Evolutionary conservation across 2,797 vertebrate species (phyloP), one percentile per base, ranked within the genome.

Genomic region (Schizopygopsis pylzovi): DNA sequence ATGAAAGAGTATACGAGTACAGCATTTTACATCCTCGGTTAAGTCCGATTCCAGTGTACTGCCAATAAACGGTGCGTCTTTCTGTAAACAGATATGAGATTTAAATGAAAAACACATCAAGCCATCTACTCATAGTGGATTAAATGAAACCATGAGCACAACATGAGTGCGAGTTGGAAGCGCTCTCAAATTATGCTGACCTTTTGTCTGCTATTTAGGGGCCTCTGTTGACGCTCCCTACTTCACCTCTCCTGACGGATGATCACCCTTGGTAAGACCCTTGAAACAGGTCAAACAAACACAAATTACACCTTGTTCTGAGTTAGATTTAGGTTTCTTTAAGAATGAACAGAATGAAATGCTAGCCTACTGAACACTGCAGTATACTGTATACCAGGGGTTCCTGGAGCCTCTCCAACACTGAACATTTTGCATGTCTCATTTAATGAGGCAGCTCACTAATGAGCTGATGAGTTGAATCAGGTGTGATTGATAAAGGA

Each of bases 271-370:
- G 10, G 61, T 59, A 56, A 54, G 56, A 59, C 67, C 73, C 84
- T 86, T 79, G 22, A 87, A 67, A 79, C 45, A 16, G 56, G n/a
- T 63, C 22, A 87, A 22, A 90, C 2, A 90, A 61, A 89, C 43
- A 45, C 4, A 68, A 13, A 43, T 68, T 1, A 68, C 33, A 67
- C 63, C 45, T 49, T 5, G 1, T 37, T 33, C n/a, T 41, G 9
- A 76, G 13, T 52, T 18, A 52, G 43, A 41, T 67, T 41, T 49
- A 9, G 6, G 28, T 12, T 63, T 65, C 59, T 52, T 25, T n/a
- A n/a, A 4, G 3, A 52, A 54, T 8, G 6, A 41, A 25, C 9
- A 49, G 7, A 78, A 59, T 56, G 28, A 11, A 49, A 45, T 39
- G 22, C 22, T 28, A 39, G 28, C 63, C 13, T 39, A 68, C 25